Evolutionary conservation across 2,113 vertebrate genomes (phyloP).

Genomic region (Vulpes lagopus): DNA sequence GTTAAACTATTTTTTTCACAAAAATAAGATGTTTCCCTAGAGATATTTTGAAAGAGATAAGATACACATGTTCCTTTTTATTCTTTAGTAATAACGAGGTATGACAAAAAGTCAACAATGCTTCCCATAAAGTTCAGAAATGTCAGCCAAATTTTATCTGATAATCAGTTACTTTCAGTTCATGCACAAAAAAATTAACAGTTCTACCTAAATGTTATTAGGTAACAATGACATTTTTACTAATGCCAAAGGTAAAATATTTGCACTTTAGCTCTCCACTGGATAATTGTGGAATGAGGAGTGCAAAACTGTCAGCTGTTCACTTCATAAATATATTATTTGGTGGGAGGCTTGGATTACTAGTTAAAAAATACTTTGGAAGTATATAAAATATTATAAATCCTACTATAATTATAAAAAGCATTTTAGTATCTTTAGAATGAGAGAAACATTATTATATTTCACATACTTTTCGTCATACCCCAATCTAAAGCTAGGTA

Average conservation of each 20-base stretch:
- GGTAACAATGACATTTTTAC: neutral
- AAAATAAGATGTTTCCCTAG: neutral
- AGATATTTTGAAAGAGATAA: neutral
- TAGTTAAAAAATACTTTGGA: neutral
- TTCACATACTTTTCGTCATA: neutral
- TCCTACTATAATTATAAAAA: neutral
- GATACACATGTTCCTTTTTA: neutral
- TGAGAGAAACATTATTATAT: neutral
- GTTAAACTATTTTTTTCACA: slow-evolving; percentile 5
- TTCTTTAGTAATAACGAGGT: neutral
- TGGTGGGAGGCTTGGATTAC: neutral
- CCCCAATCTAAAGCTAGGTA: neutral
- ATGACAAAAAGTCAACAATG: neutral
- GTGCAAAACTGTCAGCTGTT: neutral
- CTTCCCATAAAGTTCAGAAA: neutral
- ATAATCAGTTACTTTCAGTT: neutral
- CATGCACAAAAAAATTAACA: neutral
- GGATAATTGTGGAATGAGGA: neutral
- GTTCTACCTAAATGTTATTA: neutral
- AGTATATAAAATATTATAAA: neutral
- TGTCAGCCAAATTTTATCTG: neutral
- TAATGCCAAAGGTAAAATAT: neutral
- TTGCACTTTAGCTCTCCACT: neutral
- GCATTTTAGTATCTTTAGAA: slow-evolving; percentile 12
- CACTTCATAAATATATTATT: neutral